Base-by-base conservation (phyloP, 2,113 vertebrate species). In the Dasyprocta punctata region DNA sequence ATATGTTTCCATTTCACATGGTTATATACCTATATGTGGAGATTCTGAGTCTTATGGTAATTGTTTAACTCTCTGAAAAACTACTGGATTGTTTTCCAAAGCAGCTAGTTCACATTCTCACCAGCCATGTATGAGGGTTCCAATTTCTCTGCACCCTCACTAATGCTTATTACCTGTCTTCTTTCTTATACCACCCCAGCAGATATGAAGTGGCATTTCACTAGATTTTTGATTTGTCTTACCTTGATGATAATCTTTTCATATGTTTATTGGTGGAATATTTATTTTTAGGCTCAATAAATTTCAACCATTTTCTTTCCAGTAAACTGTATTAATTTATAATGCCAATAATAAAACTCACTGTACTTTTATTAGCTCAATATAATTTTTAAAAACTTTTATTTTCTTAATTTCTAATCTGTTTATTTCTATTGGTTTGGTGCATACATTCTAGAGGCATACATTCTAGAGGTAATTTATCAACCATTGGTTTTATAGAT, bases 341-440 rank as follows among this genome's bases (percentile, higher is more conserved):
- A 82, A 75, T 93, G 52, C 30, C 44, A 86, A 44, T 38, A 71
- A 44, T 16, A 90, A 36, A 61, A 69, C 36, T 92, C 56, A 82
- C 22, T 92, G 20, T 86, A 75, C 58, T 56, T 92, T 92, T 81
- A 69, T 38, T 47, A 90, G 56, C 36, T 49, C 36, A 63, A 33
- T 80, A 65, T 73, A 65, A 58, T 69, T 93, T 88, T 90, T 33
- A 47, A 89, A 88, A 92, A 22, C 54, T 85, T 93, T 1, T 9
- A 56, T 56, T 86, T 2, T 10, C 83, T 86, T 69, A 22, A 61
- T 94, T 93, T 96, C 38, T 86, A 85, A 63, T 89, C 69, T 30
- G 82, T 93, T 84, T 78, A 58, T 83, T 96, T 94, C 58, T 5
- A 71, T n/a, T 71, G 22, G 7, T 96, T 95, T 77, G 11, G 89